Evolutionary conservation across 2,113 vertebrate species (phyloP), one percentile per base, ranked within the genome.

Genomic region (Hiodon tergisus): DNA sequence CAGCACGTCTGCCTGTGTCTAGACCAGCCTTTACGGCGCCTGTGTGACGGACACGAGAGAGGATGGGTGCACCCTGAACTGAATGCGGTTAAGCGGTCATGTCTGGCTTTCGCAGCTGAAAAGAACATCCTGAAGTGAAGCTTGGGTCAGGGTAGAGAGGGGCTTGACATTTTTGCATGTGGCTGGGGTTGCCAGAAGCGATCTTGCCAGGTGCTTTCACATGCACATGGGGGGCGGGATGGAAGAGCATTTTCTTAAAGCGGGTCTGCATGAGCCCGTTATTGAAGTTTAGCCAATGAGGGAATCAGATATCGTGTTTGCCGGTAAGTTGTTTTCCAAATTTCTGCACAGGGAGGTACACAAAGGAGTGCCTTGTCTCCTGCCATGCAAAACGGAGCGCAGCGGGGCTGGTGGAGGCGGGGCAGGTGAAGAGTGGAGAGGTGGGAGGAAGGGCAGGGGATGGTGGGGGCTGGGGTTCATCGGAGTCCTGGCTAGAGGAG

Each of bases 171-270:
- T 88, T 86, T 62, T 54, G 7, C 47, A 5, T 73, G 67, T 75
- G 82, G 76, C 80, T 81, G 74, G 82, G 76, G 81, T 84, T 83
- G 77, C 74, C 57, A 71, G 74, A 82, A 82, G 72, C 66, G 76
- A 71, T 80, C 72, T 79, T 66, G 72, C 77, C 78, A 86, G 87
- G 88, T 87, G 85, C 85, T 87, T 78, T 90, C 87, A 88, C 87
- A 85, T 87, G 89, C n/a, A n/a, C n/a, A n/a, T n/a, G n/a, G n/a
- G n/a, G n/a, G n/a, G n/a, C n/a, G n/a, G n/a, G n/a, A n/a, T n/a
- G n/a, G n/a, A n/a, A n/a, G n/a, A n/a, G n/a, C n/a, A n/a, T n/a
- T n/a, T n/a, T n/a, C n/a, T n/a, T n/a, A n/a, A n/a, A n/a, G n/a
- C n/a, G n/a, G n/a, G n/a, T n/a, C n/a, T n/a, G n/a, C 80, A 75